Evolutionary conservation across 2,797 vertebrate genomes (phyloP).

Genomic region (Jordanella pulchra): DNA sequence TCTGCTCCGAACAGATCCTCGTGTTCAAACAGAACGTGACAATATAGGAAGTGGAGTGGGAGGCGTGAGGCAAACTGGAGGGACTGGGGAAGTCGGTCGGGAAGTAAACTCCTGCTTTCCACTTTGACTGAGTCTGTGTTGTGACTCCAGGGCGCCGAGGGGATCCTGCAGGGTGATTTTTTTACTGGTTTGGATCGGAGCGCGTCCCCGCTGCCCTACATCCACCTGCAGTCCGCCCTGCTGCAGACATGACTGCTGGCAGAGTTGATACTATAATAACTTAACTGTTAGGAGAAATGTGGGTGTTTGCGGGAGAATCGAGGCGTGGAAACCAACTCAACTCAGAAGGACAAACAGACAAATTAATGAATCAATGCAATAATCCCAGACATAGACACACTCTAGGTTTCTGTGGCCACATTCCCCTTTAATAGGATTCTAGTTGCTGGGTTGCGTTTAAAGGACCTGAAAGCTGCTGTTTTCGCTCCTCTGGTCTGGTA

Average conservation of each 20-base stretch:
- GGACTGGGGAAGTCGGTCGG: constrained; percentile 20
- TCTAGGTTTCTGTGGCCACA: not conserved
- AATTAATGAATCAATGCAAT: not conserved
- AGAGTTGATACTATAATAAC: constrained; percentile 44
- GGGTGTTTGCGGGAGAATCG: constrained; percentile 58
- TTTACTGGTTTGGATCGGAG: constrained; percentile 12
- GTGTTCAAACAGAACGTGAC: constrained; percentile 56
- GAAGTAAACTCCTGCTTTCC: constrained; percentile 46
- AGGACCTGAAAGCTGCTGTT: not conserved
- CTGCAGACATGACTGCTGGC: constrained; percentile 24
- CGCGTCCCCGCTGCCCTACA: constrained; percentile 9
- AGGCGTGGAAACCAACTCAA: constrained; percentile 47
- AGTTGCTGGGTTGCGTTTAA: not conserved
- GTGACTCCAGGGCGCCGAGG: constrained; percentile 34
- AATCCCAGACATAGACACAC: no score
- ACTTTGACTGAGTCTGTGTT: constrained; percentile 33
- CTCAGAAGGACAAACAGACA: not conserved
- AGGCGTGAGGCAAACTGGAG: constrained; percentile 75
- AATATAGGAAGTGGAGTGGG: constrained; percentile 77
- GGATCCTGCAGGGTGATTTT: constrained; percentile 17
- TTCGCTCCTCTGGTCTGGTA: constrained; percentile 39
- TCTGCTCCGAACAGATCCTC: constrained; percentile 75
- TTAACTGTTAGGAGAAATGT: constrained; percentile 47
- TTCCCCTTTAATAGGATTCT: not conserved
- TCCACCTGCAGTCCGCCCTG: constrained; percentile 44